Conservation (phyloP, 2,113 vertebrate species). For the Alligator mississippiensis region DNA sequence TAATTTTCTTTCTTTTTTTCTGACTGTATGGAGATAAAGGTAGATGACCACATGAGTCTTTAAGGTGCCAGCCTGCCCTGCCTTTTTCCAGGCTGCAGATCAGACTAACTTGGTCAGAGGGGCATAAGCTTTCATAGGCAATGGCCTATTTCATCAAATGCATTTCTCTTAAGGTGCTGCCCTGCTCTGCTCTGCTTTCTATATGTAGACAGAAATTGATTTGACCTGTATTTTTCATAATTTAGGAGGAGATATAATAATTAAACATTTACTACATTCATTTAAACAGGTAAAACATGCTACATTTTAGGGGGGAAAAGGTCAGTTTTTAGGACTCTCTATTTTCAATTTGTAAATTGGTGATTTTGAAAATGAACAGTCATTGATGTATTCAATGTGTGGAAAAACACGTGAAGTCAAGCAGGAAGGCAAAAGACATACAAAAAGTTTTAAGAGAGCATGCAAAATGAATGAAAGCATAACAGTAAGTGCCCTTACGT, state of each 20-base stretch:
- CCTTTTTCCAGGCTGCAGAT: no score
- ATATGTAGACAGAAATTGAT: neutral
- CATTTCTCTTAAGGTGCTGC: no score
- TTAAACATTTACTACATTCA: neutral
- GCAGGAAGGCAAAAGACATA: neutral
- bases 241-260: no score
- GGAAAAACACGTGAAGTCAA: neutral
- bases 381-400: neutral
- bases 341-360: neutral
- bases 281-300: neutral
- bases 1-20: neutral
- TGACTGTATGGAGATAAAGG: neutral
- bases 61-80: no score
- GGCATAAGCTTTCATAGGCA: no score
- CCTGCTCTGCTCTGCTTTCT: no score
- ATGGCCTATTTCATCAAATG: no score
- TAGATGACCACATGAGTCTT: no score
- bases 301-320: neutral
- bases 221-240: neutral
- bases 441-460: neutral
- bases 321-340: neutral
- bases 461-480: neutral
- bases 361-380: neutral
- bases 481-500: constrained; percentile 20
- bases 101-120: no score